Percentiles rank a stretch among this genome's conserved stretches.
Evolutionary conservation across 2,113 vertebrate species (phyloP).

Genomic region (Columba janthina): DNA sequence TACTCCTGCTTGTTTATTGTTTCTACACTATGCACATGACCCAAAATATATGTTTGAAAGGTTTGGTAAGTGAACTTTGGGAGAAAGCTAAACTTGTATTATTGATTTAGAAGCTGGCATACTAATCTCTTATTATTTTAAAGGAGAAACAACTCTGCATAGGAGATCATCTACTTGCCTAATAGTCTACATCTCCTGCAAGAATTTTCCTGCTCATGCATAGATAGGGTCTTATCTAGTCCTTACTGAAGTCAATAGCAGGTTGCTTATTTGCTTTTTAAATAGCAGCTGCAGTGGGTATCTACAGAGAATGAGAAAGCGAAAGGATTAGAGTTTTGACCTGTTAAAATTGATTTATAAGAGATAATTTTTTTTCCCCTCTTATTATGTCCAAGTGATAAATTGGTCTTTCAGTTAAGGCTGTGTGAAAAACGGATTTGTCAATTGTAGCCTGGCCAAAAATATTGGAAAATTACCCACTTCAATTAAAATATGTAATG

Average conservation of each 20-base stretch:
- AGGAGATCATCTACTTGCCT: slow-evolving; percentile 31
- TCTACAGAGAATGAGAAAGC: slow-evolving; percentile 2
- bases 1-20: neutral
- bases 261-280: slow-evolving; percentile 42
- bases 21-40: neutral
- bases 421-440: slow-evolving; percentile 55
- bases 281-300: neutral
- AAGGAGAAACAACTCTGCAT: slow-evolving; percentile 17
- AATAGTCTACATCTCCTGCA: slow-evolving; percentile 22
- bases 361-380: neutral
- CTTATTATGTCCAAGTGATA: slow-evolving; percentile 43
- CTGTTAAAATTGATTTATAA: slow-evolving; percentile 60
- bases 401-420: slow-evolving; percentile 39
- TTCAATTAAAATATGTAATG: slow-evolving; percentile 8
- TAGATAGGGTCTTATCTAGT: slow-evolving; percentile 34
- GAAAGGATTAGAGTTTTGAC: slow-evolving; percentile 50
- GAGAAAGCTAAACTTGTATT: slow-evolving; percentile 5
- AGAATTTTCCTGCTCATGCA: slow-evolving; percentile 12
- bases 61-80: neutral
- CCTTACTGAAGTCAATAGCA: slow-evolving; percentile 35
- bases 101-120: neutral
- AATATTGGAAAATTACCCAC: neutral
- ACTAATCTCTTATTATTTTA: slow-evolving; percentile 32
- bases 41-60: neutral
- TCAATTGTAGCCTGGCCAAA: neutral